Percentiles rank a stretch among this genome's conserved stretches.
Evolutionary conservation across 2,797 vertebrate species (phyloP).

Genomic region (Poecilia picta): DNA sequence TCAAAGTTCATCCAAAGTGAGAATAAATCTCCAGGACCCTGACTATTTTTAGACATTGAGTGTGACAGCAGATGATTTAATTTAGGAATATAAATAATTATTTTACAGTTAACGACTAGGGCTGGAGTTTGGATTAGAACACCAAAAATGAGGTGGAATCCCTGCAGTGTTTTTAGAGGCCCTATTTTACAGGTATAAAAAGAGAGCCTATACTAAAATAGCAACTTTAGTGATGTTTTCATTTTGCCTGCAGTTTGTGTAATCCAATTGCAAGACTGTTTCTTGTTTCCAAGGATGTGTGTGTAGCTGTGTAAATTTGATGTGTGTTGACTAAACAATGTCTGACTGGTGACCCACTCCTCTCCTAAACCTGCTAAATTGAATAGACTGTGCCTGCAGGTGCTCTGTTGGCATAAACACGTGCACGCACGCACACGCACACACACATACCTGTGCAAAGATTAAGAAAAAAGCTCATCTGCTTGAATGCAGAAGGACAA

Average conservation of each 20-base stretch:
- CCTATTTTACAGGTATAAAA: neutral
- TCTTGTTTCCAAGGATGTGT: constrained; percentile 10
- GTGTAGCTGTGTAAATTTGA: constrained; percentile 22
- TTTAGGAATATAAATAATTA: neutral
- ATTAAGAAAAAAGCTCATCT: constrained; percentile 30
- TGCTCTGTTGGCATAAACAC: constrained; percentile 29
- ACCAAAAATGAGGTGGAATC: neutral
- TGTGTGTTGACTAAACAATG: constrained; percentile 57
- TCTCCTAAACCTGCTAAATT: constrained; percentile 53
- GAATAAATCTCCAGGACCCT: neutral
- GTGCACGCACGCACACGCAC: constrained; percentile 5
- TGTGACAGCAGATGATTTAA: neutral
- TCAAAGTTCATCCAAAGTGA: neutral
- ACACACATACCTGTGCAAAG: constrained; percentile 29
- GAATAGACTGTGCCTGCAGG: constrained; percentile 59
- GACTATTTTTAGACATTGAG: neutral
- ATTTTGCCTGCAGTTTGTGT: neutral
- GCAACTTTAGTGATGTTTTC: neutral
- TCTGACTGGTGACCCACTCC: constrained; percentile 60
- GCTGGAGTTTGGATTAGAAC: neutral
- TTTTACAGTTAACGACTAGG: neutral
- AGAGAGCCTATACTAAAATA: neutral
- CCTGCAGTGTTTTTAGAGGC: neutral
- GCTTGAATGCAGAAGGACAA: constrained; percentile 56
- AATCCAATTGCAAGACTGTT: neutral